These are phyloP conservation scores for Blennius ocellaris DNA, from an alignment of 2,113 vertebrate genomes.

Conservation along the genomic window DNA sequence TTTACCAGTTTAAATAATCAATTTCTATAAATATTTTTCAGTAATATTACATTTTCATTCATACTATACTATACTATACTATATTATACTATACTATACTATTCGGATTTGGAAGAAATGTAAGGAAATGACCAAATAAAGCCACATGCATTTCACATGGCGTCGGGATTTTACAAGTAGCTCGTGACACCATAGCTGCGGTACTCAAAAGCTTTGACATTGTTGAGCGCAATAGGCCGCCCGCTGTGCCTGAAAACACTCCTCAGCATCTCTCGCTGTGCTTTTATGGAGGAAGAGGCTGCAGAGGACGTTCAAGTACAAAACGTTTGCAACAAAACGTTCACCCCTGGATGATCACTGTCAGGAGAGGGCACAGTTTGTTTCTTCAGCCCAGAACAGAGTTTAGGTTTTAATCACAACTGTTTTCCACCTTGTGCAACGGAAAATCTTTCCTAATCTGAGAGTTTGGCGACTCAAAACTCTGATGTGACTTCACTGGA, in stretches of 20 bases:
- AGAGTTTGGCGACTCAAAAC: slow-evolving; percentile 11
- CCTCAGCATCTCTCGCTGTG: slow-evolving; percentile 12
- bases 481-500: not conserved
- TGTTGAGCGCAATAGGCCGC: slow-evolving; percentile 1
- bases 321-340: slow-evolving; percentile 2
- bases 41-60: no score
- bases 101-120: no score
- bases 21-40: no score
- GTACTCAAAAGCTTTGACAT: slow-evolving; percentile 1
- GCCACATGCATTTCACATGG: not conserved
- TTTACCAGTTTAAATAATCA: no score
- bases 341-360: slow-evolving; percentile 20
- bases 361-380: slow-evolving; percentile 3
- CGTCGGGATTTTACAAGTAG: not conserved
- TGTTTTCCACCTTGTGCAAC: not conserved
- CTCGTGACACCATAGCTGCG: not conserved
- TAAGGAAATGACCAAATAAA: no score
- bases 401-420: not conserved
- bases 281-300: slow-evolving; percentile 22
- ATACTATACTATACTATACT: no score
- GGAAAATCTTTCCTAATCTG: slow-evolving; percentile 1
- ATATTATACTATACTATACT: no score
- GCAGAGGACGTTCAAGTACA: slow-evolving; percentile 36
- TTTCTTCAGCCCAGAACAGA: slow-evolving; percentile 10
- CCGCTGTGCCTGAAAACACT: slow-evolving; percentile 12